phyloP scores from a whole-genome alignment of 2,113 vertebrate species.

The Lagopus leucura region DNA sequence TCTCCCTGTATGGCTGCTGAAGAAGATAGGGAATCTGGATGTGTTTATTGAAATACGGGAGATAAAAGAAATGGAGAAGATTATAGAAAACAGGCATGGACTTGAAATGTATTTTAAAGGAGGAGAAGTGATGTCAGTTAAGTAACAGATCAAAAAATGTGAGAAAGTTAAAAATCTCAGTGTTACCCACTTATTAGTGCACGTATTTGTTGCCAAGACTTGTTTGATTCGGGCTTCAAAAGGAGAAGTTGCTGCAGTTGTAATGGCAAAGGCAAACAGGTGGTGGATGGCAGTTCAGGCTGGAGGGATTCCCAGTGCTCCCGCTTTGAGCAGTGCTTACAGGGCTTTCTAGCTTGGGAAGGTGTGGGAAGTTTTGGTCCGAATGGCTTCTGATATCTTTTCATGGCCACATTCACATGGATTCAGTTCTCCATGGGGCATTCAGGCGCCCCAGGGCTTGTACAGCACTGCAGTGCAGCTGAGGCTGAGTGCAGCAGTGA shows the following conservation, averaged over 20 bases:
- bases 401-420: not conserved
- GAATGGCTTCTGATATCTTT: not conserved
- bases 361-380: not conserved
- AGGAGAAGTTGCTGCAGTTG: not conserved
- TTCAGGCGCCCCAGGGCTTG: too few relatives aligned
- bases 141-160: not conserved
- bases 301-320: not conserved
- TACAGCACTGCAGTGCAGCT: not conserved
- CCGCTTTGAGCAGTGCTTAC: not conserved
- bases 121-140: slow-evolving; percentile 15
- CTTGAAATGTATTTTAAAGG: slow-evolving; percentile 2
- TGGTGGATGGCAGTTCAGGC: not conserved
- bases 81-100: slow-evolving; percentile 16
- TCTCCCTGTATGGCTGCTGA: slow-evolving; percentile 9
- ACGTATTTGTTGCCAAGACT: not conserved
- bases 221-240: not conserved
- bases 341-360: not conserved
- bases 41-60: slow-evolving; percentile 55
- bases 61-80: slow-evolving; percentile 56
- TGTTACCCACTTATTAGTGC: not conserved
- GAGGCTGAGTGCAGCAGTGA: not conserved
- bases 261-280: not conserved
- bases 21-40: slow-evolving; percentile 41
- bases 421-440: not conserved
- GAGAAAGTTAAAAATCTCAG: not conserved